Percentiles rank a stretch among this genome's conserved stretches.
Conservation (phyloP, 92 coral and sea anemone genomes). For the Blastomussa wellsi region DNA sequence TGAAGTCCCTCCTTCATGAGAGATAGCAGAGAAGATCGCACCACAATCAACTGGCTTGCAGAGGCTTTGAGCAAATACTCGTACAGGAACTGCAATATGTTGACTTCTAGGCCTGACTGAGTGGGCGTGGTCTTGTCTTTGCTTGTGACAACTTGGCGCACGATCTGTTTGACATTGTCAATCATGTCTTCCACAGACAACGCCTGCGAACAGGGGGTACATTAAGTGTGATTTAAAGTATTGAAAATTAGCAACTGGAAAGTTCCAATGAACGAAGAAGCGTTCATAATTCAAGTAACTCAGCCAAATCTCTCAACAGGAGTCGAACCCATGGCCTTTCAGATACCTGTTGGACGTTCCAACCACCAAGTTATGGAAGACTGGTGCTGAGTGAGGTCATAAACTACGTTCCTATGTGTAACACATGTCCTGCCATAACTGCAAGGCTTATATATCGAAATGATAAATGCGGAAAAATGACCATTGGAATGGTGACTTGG, state of each 20-base stretch:
- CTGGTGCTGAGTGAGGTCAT: too few relatives aligned
- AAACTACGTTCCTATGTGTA: too few relatives aligned
- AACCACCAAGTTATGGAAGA: too few relatives aligned
- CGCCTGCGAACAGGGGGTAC: slow-evolving; percentile 51
- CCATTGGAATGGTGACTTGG: too few relatives aligned
- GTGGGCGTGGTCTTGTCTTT: slow-evolving; percentile 83
- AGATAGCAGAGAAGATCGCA: slow-evolving; percentile 76
- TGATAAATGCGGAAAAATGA: too few relatives aligned
- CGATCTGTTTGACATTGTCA: slow-evolving; percentile 91
- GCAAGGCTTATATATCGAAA: too few relatives aligned
- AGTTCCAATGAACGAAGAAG: too few relatives aligned
- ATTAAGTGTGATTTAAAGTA: not conserved
- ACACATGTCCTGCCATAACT: too few relatives aligned
- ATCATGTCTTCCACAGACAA: slow-evolving; percentile 86
- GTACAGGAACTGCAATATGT: slow-evolving; percentile 88
- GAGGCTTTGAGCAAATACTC: slow-evolving; percentile 84
- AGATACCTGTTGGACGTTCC: too few relatives aligned
- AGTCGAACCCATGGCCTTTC: too few relatives aligned
- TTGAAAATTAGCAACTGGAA: not conserved
- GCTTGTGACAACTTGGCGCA: slow-evolving; percentile 85
- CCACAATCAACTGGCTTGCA: slow-evolving; percentile 71
- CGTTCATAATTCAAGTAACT: too few relatives aligned
- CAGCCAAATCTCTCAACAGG: too few relatives aligned
- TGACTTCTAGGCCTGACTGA: slow-evolving; percentile 87
- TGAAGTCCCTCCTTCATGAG: slow-evolving; percentile 95